phyloP scores from a whole-genome alignment of 2,113 vertebrate species.

The Sprattus sprattus region DNA sequence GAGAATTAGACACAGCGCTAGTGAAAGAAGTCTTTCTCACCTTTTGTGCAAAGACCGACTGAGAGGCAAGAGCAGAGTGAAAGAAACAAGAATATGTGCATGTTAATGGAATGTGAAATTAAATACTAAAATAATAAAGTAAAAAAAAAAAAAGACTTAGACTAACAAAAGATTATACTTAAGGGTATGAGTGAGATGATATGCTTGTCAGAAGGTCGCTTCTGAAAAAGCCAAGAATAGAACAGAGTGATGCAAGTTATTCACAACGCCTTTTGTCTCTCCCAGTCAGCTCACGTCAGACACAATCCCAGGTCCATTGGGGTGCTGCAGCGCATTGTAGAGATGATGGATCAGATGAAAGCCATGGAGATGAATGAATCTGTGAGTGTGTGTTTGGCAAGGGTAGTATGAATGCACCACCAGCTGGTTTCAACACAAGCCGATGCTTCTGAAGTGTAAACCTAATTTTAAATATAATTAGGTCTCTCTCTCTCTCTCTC shows the following conservation, averaged over 20 bases:
- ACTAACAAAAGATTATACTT: background rate
- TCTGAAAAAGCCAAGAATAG: conserved; percentile 2
- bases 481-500: background rate
- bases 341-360: background rate
- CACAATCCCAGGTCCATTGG: conserved; percentile 1
- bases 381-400: background rate
- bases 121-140: background rate
- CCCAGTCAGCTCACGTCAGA: background rate
- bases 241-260: background rate
- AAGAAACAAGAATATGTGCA: background rate
- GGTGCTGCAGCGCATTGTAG: background rate
- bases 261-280: background rate
- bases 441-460: background rate
- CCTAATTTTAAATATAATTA: background rate
- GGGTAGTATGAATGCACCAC: background rate
- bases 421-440: background rate
- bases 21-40: background rate
- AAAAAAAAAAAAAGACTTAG: background rate
- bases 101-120: background rate
- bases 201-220: background rate
- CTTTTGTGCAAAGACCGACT: background rate
- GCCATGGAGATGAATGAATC: background rate
- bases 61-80: background rate
- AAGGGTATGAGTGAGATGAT: background rate
- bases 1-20: background rate